phyloP scores from a whole-genome alignment of 2,113 vertebrate species.

The Garra rufa region DNA sequence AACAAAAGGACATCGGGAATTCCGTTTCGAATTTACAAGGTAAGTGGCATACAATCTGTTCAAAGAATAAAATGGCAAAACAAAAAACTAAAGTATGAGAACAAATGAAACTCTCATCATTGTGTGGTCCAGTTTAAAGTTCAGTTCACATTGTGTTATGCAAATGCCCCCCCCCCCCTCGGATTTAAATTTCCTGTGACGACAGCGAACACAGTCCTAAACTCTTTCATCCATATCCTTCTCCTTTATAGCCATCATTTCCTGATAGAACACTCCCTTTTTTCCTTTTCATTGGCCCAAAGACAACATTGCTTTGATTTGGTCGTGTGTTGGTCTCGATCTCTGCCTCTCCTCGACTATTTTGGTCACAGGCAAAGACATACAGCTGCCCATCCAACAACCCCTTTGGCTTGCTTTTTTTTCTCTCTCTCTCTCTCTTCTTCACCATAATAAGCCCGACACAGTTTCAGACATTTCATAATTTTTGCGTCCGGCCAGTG shows the following conservation, averaged over 20 bases:
- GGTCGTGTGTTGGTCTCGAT: constrained; percentile 66
- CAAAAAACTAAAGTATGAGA: constrained; percentile 41
- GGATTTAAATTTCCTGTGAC: constrained; percentile 59
- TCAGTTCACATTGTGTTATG: constrained; percentile 80
- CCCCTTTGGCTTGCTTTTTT: constrained; percentile 86
- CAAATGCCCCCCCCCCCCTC: constrained; percentile 63
- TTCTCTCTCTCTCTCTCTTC: constrained; percentile 59
- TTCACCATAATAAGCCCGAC: constrained; percentile 51
- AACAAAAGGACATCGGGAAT: constrained; percentile 59
- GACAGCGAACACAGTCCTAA: constrained; percentile 40
- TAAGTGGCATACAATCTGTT: constrained; percentile 82
- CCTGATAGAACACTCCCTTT: constrained; percentile 68
- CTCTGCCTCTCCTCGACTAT: constrained; percentile 63
- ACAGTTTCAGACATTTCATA: constrained; percentile 72
- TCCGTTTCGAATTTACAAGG: constrained; percentile 72
- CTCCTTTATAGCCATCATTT: constrained; percentile 67
- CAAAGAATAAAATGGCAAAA: constrained; percentile 62
- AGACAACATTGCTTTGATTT: constrained; percentile 78
- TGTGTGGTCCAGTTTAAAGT: constrained; percentile 79
- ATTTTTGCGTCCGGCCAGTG: constrained; percentile 74
- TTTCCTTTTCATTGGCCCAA: constrained; percentile 67
- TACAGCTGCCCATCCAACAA: constrained; percentile 76
- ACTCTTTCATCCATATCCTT: constrained; percentile 65
- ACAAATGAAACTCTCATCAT: constrained; percentile 70
- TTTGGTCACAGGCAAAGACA: constrained; percentile 86